These are phyloP conservation scores for Hydrolagus colliei DNA, from an alignment of 2,797 vertebrate species.

Conservation along the genomic window DNA sequence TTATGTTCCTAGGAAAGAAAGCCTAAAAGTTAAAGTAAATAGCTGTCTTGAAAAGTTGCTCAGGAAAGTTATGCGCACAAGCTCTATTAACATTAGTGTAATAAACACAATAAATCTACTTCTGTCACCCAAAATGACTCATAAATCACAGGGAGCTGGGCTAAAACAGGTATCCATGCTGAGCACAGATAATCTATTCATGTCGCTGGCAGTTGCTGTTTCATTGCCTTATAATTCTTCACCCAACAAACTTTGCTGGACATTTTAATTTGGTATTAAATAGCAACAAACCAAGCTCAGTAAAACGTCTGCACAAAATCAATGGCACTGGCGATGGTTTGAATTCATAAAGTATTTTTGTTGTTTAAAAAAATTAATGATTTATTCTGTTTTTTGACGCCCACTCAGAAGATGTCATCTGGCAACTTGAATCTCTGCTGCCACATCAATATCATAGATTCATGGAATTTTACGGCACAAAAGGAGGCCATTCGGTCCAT, in stretches of 20 bases:
- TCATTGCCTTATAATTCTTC: conserved; percentile 35
- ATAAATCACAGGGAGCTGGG: conserved; percentile 38
- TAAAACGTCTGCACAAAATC: conserved; percentile 29
- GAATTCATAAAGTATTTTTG: conserved; percentile 1
- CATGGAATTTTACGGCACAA: too few species aligned
- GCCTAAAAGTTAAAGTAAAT: background rate
- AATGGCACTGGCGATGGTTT: conserved; percentile 24
- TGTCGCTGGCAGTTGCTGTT: conserved; percentile 36
- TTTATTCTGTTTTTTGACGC: conserved; percentile 12
- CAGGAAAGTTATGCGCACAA: background rate
- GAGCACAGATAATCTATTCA: conserved; percentile 38
- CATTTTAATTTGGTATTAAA: conserved; percentile 40
- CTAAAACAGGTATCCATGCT: conserved; percentile 35
- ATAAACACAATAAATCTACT: conserved; percentile 39
- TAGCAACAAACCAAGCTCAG: conserved; percentile 36
- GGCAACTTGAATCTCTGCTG: background rate
- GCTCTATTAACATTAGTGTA: conserved; percentile 40
- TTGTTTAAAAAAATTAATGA: background rate
- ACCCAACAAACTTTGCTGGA: conserved; percentile 33
- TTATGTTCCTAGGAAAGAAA: background rate
- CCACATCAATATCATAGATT: background rate
- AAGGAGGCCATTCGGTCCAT: too few species aligned
- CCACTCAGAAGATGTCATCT: background rate
- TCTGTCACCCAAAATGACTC: conserved; percentile 37
- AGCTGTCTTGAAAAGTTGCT: background rate